phyloP scores from a whole-genome alignment of 2,113 vertebrate species.

The Laticauda laticaudata region DNA sequence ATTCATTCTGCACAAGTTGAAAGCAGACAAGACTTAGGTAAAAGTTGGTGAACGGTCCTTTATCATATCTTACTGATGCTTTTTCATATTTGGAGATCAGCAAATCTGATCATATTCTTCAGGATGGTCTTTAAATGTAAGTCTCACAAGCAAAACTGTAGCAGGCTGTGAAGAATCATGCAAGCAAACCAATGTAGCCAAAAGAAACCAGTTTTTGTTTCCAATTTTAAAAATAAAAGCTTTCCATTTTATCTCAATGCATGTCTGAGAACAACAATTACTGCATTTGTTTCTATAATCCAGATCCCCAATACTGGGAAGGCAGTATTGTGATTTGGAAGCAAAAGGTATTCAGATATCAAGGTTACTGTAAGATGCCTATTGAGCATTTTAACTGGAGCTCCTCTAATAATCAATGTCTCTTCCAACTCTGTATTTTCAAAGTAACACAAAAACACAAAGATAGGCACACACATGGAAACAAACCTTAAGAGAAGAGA shows the following conservation, averaged over 20 bases:
- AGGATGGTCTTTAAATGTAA: constrained; percentile 32
- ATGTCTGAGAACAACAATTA: background rate
- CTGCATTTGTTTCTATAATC: background rate
- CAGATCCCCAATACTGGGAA: background rate
- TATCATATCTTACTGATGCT: constrained; percentile 32
- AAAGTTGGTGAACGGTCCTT: constrained; percentile 62
- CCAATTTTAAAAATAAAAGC: background rate
- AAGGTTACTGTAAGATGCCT: background rate
- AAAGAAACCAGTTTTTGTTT: background rate
- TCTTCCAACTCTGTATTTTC: background rate
- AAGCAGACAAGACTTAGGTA: constrained; percentile 62
- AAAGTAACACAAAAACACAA: background rate
- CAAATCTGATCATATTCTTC: constrained; percentile 45
- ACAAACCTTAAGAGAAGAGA: background rate
- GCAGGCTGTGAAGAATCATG: constrained; percentile 9
- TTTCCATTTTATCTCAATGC: background rate
- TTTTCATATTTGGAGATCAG: constrained; percentile 53
- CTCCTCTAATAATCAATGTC: background rate
- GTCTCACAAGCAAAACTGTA: constrained; percentile 24
- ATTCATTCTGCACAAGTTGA: constrained; percentile 63
- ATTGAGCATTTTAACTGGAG: background rate
- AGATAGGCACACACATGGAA: background rate
- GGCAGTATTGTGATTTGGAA: background rate
- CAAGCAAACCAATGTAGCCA: background rate
- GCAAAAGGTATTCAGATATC: background rate